A percentile compares a stretch with the other conserved stretches of the same genome.
Evolutionary conservation across 2,113 vertebrate species (phyloP).

Genomic region (Anser brachyrhynchus): DNA sequence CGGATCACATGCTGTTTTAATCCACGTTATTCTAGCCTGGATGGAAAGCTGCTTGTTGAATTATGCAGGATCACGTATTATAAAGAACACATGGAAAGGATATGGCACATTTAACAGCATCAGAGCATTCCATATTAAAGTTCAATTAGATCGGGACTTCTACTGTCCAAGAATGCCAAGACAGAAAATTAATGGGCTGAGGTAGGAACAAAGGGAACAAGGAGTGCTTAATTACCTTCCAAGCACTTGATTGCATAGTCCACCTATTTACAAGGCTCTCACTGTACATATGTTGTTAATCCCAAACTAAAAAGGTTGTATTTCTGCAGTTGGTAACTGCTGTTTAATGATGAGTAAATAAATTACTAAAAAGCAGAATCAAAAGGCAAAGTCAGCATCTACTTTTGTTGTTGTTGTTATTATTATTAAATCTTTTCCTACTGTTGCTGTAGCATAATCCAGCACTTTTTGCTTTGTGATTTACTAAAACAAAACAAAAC

Average conservation of each 20-base stretch:
- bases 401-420: neutral
- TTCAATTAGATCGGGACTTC: slow-evolving; percentile 77
- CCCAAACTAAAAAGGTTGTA: neutral
- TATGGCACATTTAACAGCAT: slow-evolving; percentile 77
- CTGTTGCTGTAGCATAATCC: neutral
- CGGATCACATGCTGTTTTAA: neutral
- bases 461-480: neutral
- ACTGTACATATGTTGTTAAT: neutral
- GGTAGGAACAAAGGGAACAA: slow-evolving; percentile 75
- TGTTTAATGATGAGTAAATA: neutral
- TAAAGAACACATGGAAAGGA: slow-evolving; percentile 44
- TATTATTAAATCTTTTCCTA: neutral
- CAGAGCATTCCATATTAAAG: slow-evolving; percentile 77
- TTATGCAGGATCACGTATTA: neutral
- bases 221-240: slow-evolving; percentile 60
- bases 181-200: slow-evolving; percentile 62
- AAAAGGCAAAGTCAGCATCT: neutral
- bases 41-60: slow-evolving; percentile 8
- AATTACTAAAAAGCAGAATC: neutral
- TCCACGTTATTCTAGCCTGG: neutral
- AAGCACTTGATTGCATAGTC: slow-evolving; percentile 14
- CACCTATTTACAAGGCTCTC: neutral
- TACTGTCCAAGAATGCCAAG: slow-evolving; percentile 62
- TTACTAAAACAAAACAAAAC: neutral
- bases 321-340: neutral